Base-by-base conservation (phyloP, 2,888 invertebrate species). In the Diplolepis rosae region DNA sequence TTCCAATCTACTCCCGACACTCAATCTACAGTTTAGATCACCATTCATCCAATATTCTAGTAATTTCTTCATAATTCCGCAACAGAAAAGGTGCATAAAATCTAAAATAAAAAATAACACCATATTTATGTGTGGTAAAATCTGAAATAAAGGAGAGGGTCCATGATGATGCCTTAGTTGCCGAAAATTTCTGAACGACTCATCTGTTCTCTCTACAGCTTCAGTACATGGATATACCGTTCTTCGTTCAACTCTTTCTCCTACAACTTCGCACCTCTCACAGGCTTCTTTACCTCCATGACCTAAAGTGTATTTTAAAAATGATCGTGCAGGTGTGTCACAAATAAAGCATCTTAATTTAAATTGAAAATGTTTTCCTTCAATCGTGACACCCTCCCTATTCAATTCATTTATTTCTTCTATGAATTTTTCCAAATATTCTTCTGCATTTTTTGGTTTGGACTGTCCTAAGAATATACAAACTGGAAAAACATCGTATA, bases 281-380 rank as follows among this genome's bases (percentile, higher is more conserved):
- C 72, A 72, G 4, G 56, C 51, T 39, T 45, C 50, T 52, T 66
- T 66, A n/a, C 69, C 69, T 0, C 32, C 52, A 13, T 73, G 70
- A 11, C 70, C 70, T 13, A 70, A 70, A 9, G 24, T 50, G 18
- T 56, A 39, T 48, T 70, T 73, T 4, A 70, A 48, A n/a, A 68
- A 68, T 3, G 68, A 7, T 42, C 50, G 56, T 13, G 77, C 75
- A 35, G 75, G 75, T 18, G 71, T 69, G 45, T 77, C 73, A 32
- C 73, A 73, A 22, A 77, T 70, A 66, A 77, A 72, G 32, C 42
- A 32, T 18, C 68, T 66, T 6, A 75, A 15, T 45, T 45, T 27
- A 3, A 75, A 24, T 42, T 9, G 13, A 48, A 56, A 72, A 9
- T 50, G 6, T n/a, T 30, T 42, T 11, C 48, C 68, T 6, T 66